Percentiles rank a stretch among this genome's conserved stretches.
Conservation (phyloP, 1,140 invertebrate genomes). For the Geopemphigus sp. region DNA sequence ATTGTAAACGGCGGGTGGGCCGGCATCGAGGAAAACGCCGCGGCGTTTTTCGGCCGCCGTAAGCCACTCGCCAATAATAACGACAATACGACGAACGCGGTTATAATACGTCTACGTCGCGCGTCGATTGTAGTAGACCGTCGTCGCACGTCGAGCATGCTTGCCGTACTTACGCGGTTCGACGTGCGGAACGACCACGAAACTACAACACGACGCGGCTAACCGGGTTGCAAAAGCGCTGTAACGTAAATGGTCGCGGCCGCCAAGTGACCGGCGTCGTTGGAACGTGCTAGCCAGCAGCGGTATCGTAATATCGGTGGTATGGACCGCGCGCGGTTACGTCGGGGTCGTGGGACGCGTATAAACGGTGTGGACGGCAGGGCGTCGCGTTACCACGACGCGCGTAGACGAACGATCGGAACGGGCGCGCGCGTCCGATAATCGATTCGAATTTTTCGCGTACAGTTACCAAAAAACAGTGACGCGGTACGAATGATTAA, state of each 20-base stretch:
- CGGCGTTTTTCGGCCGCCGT: background rate
- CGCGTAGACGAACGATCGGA: too few relatives aligned
- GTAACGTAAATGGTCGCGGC: background rate
- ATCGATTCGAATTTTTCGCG: too few relatives aligned
- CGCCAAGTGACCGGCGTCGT: background rate
- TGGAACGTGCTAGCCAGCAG: too few relatives aligned
- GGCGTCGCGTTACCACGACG: too few relatives aligned
- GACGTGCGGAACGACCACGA: slow-evolving; percentile 4
- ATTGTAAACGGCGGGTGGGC: background rate
- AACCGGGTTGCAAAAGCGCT: background rate
- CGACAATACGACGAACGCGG: background rate
- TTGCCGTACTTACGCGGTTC: background rate
- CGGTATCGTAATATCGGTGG: background rate
- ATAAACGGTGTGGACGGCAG: too few relatives aligned
- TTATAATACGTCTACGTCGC: background rate
- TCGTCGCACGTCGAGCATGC: slow-evolving; percentile 8
- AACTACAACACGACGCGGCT: background rate
- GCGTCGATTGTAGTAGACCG: background rate
- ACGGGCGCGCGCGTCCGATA: too few relatives aligned
- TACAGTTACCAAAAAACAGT: too few relatives aligned
- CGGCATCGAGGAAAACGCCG: background rate
- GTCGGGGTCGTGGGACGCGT: too few relatives aligned
- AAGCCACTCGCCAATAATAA: slow-evolving; percentile 15
- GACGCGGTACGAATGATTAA: too few relatives aligned
- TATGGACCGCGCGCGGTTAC: too few relatives aligned